Conservation (phyloP, 2,888 invertebrate genomes). For the Aspidapion aeneum region DNA sequence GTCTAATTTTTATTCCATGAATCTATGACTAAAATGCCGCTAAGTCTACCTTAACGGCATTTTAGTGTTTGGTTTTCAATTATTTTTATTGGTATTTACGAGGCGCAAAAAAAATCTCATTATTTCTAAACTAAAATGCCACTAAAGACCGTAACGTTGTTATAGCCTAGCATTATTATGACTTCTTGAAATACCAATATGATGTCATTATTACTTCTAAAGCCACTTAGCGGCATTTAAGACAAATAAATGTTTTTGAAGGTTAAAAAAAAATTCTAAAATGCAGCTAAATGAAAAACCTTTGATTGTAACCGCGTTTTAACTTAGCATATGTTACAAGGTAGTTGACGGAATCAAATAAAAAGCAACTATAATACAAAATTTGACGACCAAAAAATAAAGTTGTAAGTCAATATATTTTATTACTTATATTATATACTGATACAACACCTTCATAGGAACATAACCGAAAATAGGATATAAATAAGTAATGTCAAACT, state of each 20-base stretch:
- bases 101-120: slow-evolving; percentile 4
- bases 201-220: not conserved
- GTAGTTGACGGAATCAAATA: too few species aligned
- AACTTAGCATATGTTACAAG: not conserved
- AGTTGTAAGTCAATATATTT: not conserved
- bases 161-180: slow-evolving; percentile 3
- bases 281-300: not conserved
- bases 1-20: not conserved
- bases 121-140: slow-evolving; percentile 6
- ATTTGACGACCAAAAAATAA: too few species aligned
- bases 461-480: not conserved
- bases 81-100: not conserved
- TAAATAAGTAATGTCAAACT: too few species aligned
- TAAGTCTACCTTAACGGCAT: slow-evolving; percentile 3
- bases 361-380: too few species aligned
- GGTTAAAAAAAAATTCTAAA: slow-evolving; percentile 1
- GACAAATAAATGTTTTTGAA: slow-evolving; percentile 2
- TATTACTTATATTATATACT: not conserved
- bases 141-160: slow-evolving; percentile 3
- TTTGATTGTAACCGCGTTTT: not conserved
- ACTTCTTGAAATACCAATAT: not conserved
- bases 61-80: slow-evolving; percentile 3
- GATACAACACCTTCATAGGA: not conserved
- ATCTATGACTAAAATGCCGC: not conserved
- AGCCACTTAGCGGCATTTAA: slow-evolving; percentile 4